Evolutionary conservation across 2,113 vertebrate genomes (phyloP).

Genomic region (Regulus satrapa): DNA sequence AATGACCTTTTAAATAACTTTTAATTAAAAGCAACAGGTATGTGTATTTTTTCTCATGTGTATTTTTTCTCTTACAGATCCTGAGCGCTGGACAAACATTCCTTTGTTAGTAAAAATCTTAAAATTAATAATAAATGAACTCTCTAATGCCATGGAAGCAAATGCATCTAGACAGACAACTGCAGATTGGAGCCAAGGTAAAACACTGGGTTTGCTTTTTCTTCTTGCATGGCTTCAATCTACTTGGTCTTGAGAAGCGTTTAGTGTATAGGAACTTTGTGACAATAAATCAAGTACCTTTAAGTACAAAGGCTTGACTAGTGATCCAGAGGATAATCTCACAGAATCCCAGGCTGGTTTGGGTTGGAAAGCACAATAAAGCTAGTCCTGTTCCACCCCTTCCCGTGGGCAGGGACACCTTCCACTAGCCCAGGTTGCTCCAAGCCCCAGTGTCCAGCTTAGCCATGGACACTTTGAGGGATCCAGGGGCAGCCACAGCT

Average conservation of each 20-base stretch:
- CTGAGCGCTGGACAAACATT: conserved; percentile 96
- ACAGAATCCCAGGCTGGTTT: neutral
- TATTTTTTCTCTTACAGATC: conserved; percentile 74
- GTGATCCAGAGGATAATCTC: neutral
- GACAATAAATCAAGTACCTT: neutral
- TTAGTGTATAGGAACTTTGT: neutral
- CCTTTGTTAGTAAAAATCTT: conserved; percentile 95
- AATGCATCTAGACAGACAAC: conserved; percentile 84
- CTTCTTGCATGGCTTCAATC: neutral
- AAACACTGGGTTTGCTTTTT: neutral
- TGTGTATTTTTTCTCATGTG: no score
- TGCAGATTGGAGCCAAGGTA: conserved; percentile 91
- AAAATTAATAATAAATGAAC: conserved; percentile 95
- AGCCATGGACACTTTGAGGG: neutral
- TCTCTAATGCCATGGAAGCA: conserved; percentile 92
- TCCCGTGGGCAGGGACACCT: neutral
- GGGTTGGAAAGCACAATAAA: neutral
- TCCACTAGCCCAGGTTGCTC: accelerated
- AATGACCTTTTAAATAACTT: neutral
- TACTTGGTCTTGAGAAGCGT: neutral
- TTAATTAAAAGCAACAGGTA: neutral
- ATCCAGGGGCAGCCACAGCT: neutral
- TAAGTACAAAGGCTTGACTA: neutral
- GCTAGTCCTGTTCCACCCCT: neutral
- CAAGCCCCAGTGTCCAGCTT: accelerated